Percentiles rank a stretch among this genome's conserved stretches.
These are phyloP conservation scores for Loris lydekkerianus DNA, from an alignment of 2,797 vertebrate genomes.

Conservation along the genomic window DNA sequence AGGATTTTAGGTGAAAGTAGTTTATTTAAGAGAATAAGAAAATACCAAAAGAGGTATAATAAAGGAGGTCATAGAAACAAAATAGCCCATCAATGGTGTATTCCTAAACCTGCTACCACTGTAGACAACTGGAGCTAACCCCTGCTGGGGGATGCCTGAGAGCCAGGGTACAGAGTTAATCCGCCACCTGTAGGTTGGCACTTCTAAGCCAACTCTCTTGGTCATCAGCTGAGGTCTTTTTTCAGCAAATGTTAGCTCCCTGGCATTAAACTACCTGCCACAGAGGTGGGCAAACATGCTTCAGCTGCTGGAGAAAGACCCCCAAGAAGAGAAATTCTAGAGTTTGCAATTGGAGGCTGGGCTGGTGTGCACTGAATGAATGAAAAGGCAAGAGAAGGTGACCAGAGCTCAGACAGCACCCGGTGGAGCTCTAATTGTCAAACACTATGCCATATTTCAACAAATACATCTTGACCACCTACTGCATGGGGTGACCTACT, in stretches of 20 bases:
- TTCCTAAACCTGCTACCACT: neutral
- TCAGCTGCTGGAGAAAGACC: neutral
- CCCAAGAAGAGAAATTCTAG: neutral
- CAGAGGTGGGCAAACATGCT: neutral
- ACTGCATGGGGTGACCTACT: neutral
- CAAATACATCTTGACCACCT: neutral
- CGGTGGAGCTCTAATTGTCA: neutral
- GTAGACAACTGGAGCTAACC: neutral
- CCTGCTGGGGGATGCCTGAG: neutral
- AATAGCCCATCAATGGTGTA: neutral
- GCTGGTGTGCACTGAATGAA: neutral
- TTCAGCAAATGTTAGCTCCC: slow-evolving; percentile 53
- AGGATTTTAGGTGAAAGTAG: slow-evolving; percentile 14
- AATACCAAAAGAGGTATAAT: neutral
- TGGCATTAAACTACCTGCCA: neutral
- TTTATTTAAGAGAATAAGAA: slow-evolving; percentile 53
- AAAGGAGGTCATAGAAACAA: neutral
- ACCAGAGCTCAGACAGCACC: neutral
- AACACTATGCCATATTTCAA: neutral
- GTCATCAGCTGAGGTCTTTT: slow-evolving; percentile 10
- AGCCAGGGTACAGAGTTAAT: neutral
- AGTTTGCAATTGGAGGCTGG: neutral
- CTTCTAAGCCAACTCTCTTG: slow-evolving; percentile 8
- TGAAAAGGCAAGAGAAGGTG: neutral
- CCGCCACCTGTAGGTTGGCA: too few relatives aligned